Base-by-base conservation (phyloP, 2,797 vertebrate genomes). In the Poecilia velifera region DNA sequence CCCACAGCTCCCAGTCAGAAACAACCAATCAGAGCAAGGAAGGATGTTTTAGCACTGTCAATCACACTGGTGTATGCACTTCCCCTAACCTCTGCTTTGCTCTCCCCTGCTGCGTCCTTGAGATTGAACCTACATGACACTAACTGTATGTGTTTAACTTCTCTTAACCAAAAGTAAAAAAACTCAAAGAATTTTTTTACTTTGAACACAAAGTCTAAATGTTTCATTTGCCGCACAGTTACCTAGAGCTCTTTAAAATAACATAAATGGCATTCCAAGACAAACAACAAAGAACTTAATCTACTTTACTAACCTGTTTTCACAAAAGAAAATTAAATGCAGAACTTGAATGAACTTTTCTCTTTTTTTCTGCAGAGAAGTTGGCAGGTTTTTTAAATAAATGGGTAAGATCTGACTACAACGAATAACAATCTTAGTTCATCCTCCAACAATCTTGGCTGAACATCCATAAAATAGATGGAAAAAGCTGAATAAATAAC, bases 361-460 rank as follows among this genome's bases (percentile, higher is more conserved):
- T 55, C 46, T 46, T 3, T 4, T 4, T 31, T 84, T 43, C 4
- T 66, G 18, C 3, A 66, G 16, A 66, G 3, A 39, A 39, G 34
- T 22, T 66, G 8, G 18, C 7, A 66, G 18, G 22, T 39, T 8
- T 20, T 3, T 20, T 36, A 72, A 72, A 20, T 12, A 8, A n/a
- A 6, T 45, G 9, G 16, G 13, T 45, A 3, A n/a, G 5, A 71
- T 46, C 41, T 72, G 70, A 72, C 46, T 16, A 28, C 43, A 39
- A 41, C 18, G 59, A 46, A 36, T 74, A 62, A 64, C 20, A 70
- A 73, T 83, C 90, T 95, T 95, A 94, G 94, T 95, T 93, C 80
- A 59, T 76, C 87, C 85, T 85, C 49, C 20, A 51, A 22, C 6
- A 0, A 90, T 86, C 72, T 84, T 79, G 66, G 68, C 81, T 28